Conservation (phyloP, 1,140 invertebrate genomes). For the Diploscapter pachys region DNA sequence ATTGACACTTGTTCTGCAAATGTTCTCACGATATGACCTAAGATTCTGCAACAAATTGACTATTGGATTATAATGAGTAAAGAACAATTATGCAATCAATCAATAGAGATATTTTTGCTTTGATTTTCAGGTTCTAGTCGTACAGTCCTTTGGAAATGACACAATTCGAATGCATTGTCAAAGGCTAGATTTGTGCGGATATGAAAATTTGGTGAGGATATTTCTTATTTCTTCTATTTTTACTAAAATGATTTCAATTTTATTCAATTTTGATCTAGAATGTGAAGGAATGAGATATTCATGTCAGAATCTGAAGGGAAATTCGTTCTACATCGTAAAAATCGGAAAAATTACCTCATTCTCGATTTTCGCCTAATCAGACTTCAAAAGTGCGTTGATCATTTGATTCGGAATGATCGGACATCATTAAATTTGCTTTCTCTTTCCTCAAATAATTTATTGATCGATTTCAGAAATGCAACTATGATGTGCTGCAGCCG, state of each 20-base stretch:
- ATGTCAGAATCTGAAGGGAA: too few species aligned
- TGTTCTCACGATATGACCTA: too few species aligned
- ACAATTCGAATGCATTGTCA: conserved; percentile 60
- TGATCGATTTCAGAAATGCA: conserved; percentile 45
- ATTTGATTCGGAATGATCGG: too few species aligned
- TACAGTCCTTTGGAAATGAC: conserved; percentile 57
- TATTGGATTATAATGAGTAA: too few species aligned
- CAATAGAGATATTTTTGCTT: too few species aligned
- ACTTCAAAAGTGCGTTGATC: too few species aligned
- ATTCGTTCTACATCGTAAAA: too few species aligned
- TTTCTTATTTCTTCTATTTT: conserved; percentile 20
- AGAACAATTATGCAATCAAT: too few species aligned
- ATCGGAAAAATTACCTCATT: not conserved
- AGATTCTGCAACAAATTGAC: too few species aligned
- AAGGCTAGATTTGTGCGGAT: conserved; percentile 52
- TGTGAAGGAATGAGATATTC: too few species aligned
- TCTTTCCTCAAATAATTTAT: conserved; percentile 1
- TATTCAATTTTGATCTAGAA: too few species aligned
- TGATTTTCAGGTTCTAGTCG: conserved; percentile 44
- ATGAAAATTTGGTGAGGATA: conserved; percentile 46
- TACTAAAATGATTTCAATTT: not conserved
- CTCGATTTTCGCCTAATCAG: conserved; percentile 2
- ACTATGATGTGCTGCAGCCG: conserved; percentile 52
- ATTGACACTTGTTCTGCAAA: too few species aligned
- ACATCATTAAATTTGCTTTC: not conserved